Percentiles rank a stretch among this genome's conserved stretches.
Evolutionary conservation across 2,797 vertebrate species (phyloP).

Genomic region (Cheirogaleus major): DNA sequence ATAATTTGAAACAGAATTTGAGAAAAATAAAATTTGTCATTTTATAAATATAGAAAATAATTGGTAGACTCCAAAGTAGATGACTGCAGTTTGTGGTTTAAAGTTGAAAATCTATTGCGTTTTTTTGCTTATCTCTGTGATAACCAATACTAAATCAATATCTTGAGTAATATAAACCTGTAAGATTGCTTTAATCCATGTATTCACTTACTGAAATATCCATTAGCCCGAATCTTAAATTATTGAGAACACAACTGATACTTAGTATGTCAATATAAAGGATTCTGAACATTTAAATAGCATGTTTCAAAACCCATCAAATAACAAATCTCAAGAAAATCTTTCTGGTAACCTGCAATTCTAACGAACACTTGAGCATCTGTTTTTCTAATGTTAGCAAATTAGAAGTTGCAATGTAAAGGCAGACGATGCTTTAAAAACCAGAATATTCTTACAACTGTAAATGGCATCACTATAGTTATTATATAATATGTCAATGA

Average conservation of each 20-base stretch:
- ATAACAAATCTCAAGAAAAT: slow-evolving; percentile 18
- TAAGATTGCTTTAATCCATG: not conserved
- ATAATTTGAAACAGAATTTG: slow-evolving; percentile 17
- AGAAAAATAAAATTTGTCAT: not conserved
- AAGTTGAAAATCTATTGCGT: not conserved
- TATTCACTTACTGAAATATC: not conserved
- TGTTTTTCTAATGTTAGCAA: not conserved
- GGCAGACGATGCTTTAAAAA: not conserved
- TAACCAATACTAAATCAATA: not conserved
- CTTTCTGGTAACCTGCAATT: not conserved
- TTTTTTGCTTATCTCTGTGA: not conserved
- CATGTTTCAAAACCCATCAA: not conserved
- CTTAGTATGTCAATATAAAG: not conserved
- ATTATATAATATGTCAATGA: not conserved
- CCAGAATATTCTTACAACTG: not conserved
- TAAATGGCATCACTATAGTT: not conserved
- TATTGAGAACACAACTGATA: not conserved
- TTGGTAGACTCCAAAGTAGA: not conserved
- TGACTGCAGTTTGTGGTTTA: not conserved
- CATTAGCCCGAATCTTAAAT: not conserved
- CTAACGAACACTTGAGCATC: not conserved
- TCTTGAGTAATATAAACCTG: not conserved
- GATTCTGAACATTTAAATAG: not conserved
- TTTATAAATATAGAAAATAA: not conserved
- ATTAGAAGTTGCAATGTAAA: not conserved